Evolutionary conservation across 2,797 vertebrate species (phyloP), one percentile per base, ranked within the genome.

Genomic region (Pyrocephalus nanus): DNA sequence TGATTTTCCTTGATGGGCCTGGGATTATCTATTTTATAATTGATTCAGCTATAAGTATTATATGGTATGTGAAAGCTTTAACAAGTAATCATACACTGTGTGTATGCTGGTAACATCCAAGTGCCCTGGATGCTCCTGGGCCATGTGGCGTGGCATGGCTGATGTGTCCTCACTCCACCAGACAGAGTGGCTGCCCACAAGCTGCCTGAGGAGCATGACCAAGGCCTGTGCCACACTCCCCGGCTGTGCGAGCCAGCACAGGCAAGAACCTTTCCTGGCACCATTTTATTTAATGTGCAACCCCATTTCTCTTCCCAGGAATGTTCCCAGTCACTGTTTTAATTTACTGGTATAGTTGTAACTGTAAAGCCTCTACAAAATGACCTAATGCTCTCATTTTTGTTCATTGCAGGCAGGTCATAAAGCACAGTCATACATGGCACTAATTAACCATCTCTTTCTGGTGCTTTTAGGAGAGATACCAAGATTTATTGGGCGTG

Each of bases 171-270:
- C 71, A 6, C 34, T 53, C 66, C n/a, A 15, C 8, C 14, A 34
- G 38, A 7, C 9, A 29, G 25, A 14, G 10, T 19, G 32, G 8
- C 42, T 75, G 50, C 34, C 40, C 32, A 27, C 29, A 42, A 32
- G 12, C 29, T 25, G 19, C 8, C 26, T 1, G 2, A 27, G 9
- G 40, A 64, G 19, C 4, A 3, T 7, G 36, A 22, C 43, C 61
- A 32, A 30, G 48, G 22, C 42, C 50, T 64, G 43, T 15, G 19
- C 66, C 73, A 67, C 18, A 25, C 11, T 45, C 32, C 17, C 15
- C 0, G 0, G 8, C 15, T 47, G 12, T 34, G 51, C 34, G 16
- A 17, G 5, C 17, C 11, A 5, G 18, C 0, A 4, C 6, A 15
- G 45, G 22, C 40, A 67, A 72, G 53, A 78, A 53, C 23, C 5